Evolutionary conservation across 2,113 vertebrate species (phyloP), one percentile per base, ranked within the genome.

Genomic region (Anolis carolinensis): DNA sequence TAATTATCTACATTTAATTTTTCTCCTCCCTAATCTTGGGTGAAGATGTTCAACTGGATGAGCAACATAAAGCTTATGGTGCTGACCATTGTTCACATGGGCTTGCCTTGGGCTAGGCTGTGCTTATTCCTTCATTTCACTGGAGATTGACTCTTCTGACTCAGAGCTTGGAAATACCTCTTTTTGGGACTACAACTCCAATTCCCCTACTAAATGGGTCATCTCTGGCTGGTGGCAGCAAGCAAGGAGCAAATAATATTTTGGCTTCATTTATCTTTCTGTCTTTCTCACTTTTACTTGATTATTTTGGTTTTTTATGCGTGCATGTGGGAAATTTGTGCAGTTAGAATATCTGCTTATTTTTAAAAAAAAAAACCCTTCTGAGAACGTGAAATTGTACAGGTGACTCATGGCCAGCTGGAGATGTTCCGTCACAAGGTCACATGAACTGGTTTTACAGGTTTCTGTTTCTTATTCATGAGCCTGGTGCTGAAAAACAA

Each of bases 401-500:
- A 23, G 10, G 14, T 88, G n/a, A 88, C 67, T 83, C 75, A 83
- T 13, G 39, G 86, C 67, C 81, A 73, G 75, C 52, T 63, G 67
- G 75, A 82, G 75, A 36, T 72, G n/a, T 79, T 78, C 21, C 81
- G 62, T 27, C 21, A 6, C 25, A 36, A 88, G 81, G 81, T 72
- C 55, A 36, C 55, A 9, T 25, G 79, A 81, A 88, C 86, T 81
- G 72, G 81, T 83, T 65, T 36, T 32, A 34, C 86, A 79, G 81
- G 86, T 88, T 87, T 55, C 86, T 65, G 8, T 36, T 70, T 71
- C 36, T 83, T 65, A 72, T 63, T 73, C 81, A 62, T 72, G 27
- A 36, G 74, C 52, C n/a, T n/a, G 13, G 73, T 55, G 36, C 39
- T 73, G 30, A 79, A 44, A 83, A 79, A 74, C 2, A 7, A 81